phyloP scores from a whole-genome alignment of 2,888 invertebrate genomes.

The Drosophila imparisetae region DNA sequence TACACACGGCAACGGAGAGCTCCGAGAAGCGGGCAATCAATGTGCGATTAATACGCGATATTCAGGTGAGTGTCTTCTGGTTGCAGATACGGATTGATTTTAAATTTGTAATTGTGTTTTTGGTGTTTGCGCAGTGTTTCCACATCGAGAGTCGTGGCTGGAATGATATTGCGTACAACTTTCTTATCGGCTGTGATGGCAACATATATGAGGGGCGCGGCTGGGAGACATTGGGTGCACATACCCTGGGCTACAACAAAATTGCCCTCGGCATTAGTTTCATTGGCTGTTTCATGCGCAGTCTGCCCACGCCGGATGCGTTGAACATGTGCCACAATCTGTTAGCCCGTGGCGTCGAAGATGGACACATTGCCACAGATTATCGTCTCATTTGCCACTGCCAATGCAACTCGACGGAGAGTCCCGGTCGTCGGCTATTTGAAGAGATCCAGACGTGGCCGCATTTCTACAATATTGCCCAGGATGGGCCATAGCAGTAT shows the following conservation, averaged over 20 bases:
- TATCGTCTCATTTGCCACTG: conserved; percentile 86
- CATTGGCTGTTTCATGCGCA: conserved; percentile 86
- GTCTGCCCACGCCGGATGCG: conserved; percentile 84
- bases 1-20: conserved; percentile 86
- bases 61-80: conserved; percentile 82
- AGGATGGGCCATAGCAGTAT: conserved; percentile 35
- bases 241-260: conserved; percentile 86
- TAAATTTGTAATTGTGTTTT: background rate
- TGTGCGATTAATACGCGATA: conserved; percentile 84
- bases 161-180: conserved; percentile 86
- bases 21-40: conserved; percentile 85
- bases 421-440: conserved; percentile 86
- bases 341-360: conserved; percentile 85
- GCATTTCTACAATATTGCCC: conserved; percentile 82
- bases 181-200: conserved; percentile 87
- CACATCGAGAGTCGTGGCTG: conserved; percentile 86
- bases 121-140: conserved; percentile 77
- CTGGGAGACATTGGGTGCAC: conserved; percentile 86
- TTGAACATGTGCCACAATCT: conserved; percentile 85
- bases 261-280: conserved; percentile 86
- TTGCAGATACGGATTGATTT: background rate
- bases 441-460: conserved; percentile 86
- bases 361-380: conserved; percentile 85
- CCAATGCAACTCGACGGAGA: conserved; percentile 85
- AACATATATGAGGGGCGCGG: conserved; percentile 87